Evolutionary conservation across 2,797 vertebrate genomes (phyloP), one percentile per base, ranked within the genome.

Genomic region (Rhabdomys pumilio): DNA sequence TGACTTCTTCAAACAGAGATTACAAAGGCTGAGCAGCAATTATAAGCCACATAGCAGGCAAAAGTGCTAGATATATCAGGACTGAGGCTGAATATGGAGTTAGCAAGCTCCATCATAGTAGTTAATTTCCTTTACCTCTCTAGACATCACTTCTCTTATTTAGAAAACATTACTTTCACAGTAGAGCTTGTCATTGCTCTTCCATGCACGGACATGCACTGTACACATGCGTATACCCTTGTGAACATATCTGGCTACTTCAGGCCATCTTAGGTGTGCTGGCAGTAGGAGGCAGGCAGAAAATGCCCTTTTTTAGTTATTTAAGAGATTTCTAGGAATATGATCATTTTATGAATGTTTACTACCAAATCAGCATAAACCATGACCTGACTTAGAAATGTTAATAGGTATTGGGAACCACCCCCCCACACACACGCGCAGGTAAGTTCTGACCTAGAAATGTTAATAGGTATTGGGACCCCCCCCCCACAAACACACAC

Each of bases 1-100:
- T 5, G 80, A 90, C 63, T 76, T 80, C 69, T 84, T 81, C 55
- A 83, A 31, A 75, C 57, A 34, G 24, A 11, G 26, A 47, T 81
- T 94, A 57, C 57, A 90, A 77, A 91, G 75, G 67, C 31, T 24
- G 57, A 63, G 13, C 34, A 79, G 77, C 44, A 90, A 22, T 72
- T 65, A 47, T n/a, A 44, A 96, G 53, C 82, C n/a, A 9, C 12
- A 8, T 15, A 93, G 50, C 17, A 90, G 80, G 55, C 41, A 53
- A 34, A 72, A 15, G 41, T 57, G 1, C 34, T 83, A 92, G 47
- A 8, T 31, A 50, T 1, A 57, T 10, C 24, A n/a, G 81, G 41
- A 29, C 26, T 73, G 47, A 13, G 11, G 5, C 1, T 19, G 50
- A 53, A 9, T 53, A 0, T 6, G 29, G 10, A 72, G 13, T 13